Evolutionary conservation across 2,113 vertebrate genomes (phyloP).

Genomic region (Prunella fulvescens): DNA sequence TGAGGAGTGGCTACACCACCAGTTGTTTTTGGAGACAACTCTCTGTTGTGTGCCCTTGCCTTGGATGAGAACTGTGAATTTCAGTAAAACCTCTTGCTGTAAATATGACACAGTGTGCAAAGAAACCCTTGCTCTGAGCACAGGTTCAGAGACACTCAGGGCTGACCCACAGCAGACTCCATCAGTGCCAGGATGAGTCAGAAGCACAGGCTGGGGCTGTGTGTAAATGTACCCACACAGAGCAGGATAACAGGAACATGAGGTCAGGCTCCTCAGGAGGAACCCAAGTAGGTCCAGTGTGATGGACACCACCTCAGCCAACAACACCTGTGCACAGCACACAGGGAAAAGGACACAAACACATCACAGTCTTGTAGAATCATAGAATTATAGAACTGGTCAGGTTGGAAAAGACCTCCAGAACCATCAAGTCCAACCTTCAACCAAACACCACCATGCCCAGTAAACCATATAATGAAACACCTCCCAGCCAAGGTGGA

Average conservation of each 20-base stretch:
- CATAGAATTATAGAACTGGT: background rate
- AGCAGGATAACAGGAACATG: rapidly evolving
- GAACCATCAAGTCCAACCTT: background rate
- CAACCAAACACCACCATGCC: background rate
- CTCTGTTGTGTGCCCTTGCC: background rate
- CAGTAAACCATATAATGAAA: background rate
- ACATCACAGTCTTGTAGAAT: rapidly evolving
- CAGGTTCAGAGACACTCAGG: background rate
- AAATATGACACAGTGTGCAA: rapidly evolving
- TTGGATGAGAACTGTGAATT: background rate
- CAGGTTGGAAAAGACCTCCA: background rate
- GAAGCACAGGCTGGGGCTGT: background rate
- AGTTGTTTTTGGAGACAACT: background rate
- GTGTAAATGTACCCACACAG: background rate
- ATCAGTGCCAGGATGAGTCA: background rate
- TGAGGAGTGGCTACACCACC: background rate
- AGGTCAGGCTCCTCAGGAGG: background rate
- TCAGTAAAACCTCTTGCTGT: background rate
- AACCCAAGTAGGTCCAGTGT: background rate
- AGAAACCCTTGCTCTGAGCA: background rate
- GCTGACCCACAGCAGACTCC: background rate
- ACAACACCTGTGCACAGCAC: background rate
- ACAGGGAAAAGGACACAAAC: background rate
- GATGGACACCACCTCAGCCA: background rate
- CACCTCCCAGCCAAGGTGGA: background rate